Base-by-base conservation (phyloP, 2,888 invertebrate genomes). In the Leucophenga montana region DNA sequence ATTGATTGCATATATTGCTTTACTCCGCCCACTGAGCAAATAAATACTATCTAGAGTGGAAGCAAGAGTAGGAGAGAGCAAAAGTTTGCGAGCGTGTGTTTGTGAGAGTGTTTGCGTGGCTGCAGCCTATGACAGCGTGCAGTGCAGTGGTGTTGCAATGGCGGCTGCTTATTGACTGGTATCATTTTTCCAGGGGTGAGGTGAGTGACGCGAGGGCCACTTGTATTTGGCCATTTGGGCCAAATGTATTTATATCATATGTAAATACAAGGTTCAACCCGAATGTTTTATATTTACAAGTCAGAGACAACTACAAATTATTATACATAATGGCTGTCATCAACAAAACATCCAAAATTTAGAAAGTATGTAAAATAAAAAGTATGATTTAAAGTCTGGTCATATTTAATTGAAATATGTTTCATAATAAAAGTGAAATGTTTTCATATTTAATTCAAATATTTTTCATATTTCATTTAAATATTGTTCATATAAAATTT, bases 1-100 rank as follows among this genome's bases (percentile, higher is more conserved):
- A 80, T 73, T 83, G 83, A 80, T 80, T 84, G 82, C 80, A 18
- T 16, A 13, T n/a, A 18, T 18, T 57, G 27, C 11, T n/a, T 61
- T 61, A 61, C 61, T 61, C 61, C 61, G 61, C 61, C 61, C 31
- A 39, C 44, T 13, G 18, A 27, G 61, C 18, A 27, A 16, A 18
- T 18, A 18, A 5, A 5, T 11, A 1, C 48, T 48, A n/a, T n/a
- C n/a, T n/a, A n/a, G n/a, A n/a, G 16, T 16, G 48, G 14, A 5
- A 8, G 16, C 5, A 54, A 27, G 57, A n/a, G 61, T 18, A 13
- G 16, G 61, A n/a, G 39, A 39, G 61, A n/a, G 39, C 18, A 14
- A 5, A 9, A 27, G 44, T 4, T n/a, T 16, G 53, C 0, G 14
- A 18, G 53, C 18, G 16, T 18, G 2, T 53, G 53, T n/a, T n/a